Percentiles rank a stretch among this genome's conserved stretches.
Evolutionary conservation across 2,797 vertebrate genomes (phyloP).

Genomic region (Lophius americanus): DNA sequence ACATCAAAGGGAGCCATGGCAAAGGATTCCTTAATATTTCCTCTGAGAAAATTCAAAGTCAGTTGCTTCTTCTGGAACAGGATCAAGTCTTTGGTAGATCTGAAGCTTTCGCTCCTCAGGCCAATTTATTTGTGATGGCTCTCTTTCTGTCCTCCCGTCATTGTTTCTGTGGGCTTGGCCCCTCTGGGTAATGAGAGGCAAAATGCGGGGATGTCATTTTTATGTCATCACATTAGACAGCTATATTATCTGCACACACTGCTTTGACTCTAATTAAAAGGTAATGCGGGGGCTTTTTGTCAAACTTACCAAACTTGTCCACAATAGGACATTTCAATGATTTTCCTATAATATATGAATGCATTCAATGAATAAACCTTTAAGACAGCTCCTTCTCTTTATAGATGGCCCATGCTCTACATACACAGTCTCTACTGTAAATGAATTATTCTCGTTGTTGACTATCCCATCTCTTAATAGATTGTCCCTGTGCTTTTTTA

Average conservation of each 20-base stretch:
- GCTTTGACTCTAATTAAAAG: conserved; percentile 29
- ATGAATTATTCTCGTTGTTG: no score
- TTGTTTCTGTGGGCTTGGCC: conserved; percentile 52
- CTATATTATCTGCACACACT: conserved; percentile 26
- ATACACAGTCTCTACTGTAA: no score
- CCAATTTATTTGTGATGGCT: conserved; percentile 25
- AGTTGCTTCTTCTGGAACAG: conserved; percentile 25
- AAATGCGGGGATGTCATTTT: conserved; percentile 44
- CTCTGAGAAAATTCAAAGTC: conserved; percentile 61
- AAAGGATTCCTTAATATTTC: conserved; percentile 50
- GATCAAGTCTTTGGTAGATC: conserved; percentile 32
- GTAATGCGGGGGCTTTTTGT: no score
- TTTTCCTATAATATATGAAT: no score
- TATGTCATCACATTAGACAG: conserved; percentile 22
- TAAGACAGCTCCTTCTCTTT: no score
- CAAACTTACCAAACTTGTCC: no score
- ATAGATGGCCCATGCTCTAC: no score
- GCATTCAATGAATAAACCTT: no score
- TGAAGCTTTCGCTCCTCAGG: conserved; percentile 10
- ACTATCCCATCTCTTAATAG: no score
- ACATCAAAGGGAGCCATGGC: conserved; percentile 46
- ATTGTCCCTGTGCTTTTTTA: no score
- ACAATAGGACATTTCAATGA: no score
- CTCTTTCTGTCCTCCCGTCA: conserved; percentile 38
- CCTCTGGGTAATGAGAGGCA: conserved; percentile 32